Percentiles rank a stretch among this genome's conserved stretches.
phyloP scores from a whole-genome alignment of 2,113 vertebrate species.

The Galeopterus variegatus region DNA sequence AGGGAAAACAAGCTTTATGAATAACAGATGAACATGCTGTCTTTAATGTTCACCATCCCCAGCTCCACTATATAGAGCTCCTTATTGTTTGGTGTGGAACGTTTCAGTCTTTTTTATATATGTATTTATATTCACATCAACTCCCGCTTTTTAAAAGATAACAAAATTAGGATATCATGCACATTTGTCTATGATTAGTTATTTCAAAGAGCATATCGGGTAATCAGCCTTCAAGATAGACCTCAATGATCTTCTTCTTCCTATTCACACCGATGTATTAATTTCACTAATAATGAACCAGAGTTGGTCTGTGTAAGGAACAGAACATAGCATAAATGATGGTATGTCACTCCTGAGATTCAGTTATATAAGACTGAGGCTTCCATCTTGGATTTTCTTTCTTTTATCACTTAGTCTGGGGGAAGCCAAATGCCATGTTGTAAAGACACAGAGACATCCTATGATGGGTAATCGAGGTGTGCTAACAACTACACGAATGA shows the following conservation, averaged over 20 bases:
- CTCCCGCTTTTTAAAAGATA: not conserved
- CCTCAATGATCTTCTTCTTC: not conserved
- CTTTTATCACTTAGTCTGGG: not conserved
- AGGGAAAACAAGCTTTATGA: constrained; percentile 39
- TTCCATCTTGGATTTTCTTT: not conserved
- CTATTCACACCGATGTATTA: not conserved
- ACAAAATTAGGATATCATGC: not conserved
- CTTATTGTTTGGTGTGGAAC: not conserved
- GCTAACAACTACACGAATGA: not conserved
- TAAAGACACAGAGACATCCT: not conserved
- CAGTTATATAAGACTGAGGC: not conserved
- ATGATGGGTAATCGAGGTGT: not conserved
- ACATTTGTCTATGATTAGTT: not conserved
- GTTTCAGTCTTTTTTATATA: not conserved
- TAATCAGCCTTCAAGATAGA: not conserved
- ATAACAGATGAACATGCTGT: not conserved
- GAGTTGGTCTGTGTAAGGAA: not conserved
- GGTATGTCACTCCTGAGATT: not conserved
- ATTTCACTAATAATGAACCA: not conserved
- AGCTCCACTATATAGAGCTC: not conserved
- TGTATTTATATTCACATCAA: not conserved
- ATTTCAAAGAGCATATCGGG: not conserved
- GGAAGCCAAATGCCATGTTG: not conserved
- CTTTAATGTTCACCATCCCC: not conserved
- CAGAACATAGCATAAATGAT: not conserved